Conservation (phyloP, 2,113 vertebrate genomes). For the Boulengeromyrus knoepffleri region DNA sequence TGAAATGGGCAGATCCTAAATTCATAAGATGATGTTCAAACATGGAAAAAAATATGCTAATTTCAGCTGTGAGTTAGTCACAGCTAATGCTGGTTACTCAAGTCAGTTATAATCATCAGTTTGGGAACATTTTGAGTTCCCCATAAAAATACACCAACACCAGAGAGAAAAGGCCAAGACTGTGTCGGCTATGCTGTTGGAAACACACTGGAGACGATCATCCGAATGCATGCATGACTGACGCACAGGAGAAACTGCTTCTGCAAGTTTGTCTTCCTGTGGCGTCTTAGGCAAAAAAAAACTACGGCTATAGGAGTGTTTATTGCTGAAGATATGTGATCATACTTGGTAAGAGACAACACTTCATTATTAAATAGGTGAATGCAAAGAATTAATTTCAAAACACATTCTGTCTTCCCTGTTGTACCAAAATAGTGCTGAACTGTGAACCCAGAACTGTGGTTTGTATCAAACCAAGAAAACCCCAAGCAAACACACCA, state of each 20-base stretch:
- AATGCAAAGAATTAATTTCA: too few species aligned
- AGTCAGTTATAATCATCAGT: background rate
- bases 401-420: too few species aligned
- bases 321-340: background rate
- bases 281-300: background rate
- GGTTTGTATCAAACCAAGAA: too few species aligned
- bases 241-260: background rate
- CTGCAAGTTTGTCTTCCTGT: background rate
- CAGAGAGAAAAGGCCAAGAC: background rate
- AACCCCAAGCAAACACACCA: too few species aligned
- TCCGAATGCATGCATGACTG: background rate
- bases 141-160: background rate
- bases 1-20: background rate
- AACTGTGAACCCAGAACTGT: too few species aligned
- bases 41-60: background rate
- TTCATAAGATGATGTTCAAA: background rate
- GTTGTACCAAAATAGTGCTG: too few species aligned
- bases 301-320: background rate
- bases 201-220: background rate
- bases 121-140: background rate
- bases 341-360: too few species aligned
- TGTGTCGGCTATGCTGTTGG: background rate
- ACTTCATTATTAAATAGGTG: too few species aligned
- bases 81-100: background rate
- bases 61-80: background rate